Evolutionary conservation across 2,113 vertebrate genomes (phyloP), one percentile per base, ranked within the genome.

Genomic region (Butastur rufipennis): DNA sequence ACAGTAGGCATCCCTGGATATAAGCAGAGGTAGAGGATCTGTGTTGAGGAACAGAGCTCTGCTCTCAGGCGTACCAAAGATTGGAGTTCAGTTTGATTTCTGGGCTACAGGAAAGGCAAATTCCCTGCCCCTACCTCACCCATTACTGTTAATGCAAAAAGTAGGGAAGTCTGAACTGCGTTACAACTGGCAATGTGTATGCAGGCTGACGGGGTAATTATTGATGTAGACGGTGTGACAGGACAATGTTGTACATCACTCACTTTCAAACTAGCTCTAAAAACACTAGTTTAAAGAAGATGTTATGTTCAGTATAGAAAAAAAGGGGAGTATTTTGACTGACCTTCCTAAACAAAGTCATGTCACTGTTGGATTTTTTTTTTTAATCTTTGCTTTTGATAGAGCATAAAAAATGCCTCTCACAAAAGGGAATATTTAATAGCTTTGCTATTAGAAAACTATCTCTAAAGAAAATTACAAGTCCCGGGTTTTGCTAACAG

Each of bases 201-300:
- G 25, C 31, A 88, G 89, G 82, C 63, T 94, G 90, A 93, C 72
- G 88, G 73, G 72, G 77, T 79, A 84, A 86, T 89, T 90, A 79
- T 7, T 55, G 55, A 67, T 78, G 52, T 59, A 79, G 92, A 22
- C 61, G 38, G 70, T 66, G 61, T 94, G 91, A 66, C 94, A 91
- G 94, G 72, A 45, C 86, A 66, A 7, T 50, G 50, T n/a, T 81
- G 63, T 73, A 61, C 74, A 93, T 93, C 81, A 40, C 61, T 90
- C 71, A 32, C 45, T 71, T 81, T 86, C 74, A 88, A 81, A 81
- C 58, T 36, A 52, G 23, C 55, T 92, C 32, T 81, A 56, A 73
- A 97, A 94, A 73, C 52, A 87, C 55, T 65, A 31, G 13, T 79
- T 91, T 62, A 73, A 86, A 88, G 62, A 79, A 7, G 32, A 61